These are phyloP conservation scores for Protaetia brevitarsis DNA, from an alignment of 1,140 invertebrate species.

Conservation along the genomic window DNA sequence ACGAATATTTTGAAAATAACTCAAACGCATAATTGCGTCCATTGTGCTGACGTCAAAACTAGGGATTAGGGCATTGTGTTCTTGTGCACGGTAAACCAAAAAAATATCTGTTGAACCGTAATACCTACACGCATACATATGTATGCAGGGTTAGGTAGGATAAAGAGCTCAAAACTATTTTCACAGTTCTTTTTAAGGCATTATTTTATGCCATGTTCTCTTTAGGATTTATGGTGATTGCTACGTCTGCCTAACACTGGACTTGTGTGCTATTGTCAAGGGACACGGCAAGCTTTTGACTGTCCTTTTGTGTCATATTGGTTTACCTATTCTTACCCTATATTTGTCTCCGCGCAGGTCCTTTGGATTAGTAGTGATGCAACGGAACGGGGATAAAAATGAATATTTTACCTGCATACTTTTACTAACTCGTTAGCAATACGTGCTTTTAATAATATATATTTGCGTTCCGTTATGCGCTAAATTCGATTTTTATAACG, in stretches of 20 bases:
- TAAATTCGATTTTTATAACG: no score
- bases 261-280: conserved; percentile 11
- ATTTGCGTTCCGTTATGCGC: no score
- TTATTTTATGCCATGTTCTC: conserved; percentile 26
- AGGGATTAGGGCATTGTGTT: conserved; percentile 36
- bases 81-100: not conserved
- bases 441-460: no score
- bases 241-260: not conserved
- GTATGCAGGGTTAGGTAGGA: conserved; percentile 32
- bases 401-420: no score
- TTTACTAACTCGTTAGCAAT: no score
- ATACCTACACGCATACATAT: not conserved
- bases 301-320: conserved; percentile 35
- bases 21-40: conserved; percentile 36
- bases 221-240: conserved; percentile 4
- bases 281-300: conserved; percentile 32
- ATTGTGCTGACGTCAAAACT: conserved; percentile 39
- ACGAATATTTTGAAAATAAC: conserved; percentile 29
- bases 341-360: not conserved
- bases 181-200: conserved; percentile 10
- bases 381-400: no score
- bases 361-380: no score
- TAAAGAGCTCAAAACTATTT: conserved; percentile 15
- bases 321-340: conserved; percentile 28
- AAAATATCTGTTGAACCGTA: not conserved